Percentiles rank a stretch among this genome's conserved stretches.
These are phyloP conservation scores for Phrynocephalus versicolor DNA, from an alignment of 2,113 vertebrate genomes.

Conservation along the genomic window DNA sequence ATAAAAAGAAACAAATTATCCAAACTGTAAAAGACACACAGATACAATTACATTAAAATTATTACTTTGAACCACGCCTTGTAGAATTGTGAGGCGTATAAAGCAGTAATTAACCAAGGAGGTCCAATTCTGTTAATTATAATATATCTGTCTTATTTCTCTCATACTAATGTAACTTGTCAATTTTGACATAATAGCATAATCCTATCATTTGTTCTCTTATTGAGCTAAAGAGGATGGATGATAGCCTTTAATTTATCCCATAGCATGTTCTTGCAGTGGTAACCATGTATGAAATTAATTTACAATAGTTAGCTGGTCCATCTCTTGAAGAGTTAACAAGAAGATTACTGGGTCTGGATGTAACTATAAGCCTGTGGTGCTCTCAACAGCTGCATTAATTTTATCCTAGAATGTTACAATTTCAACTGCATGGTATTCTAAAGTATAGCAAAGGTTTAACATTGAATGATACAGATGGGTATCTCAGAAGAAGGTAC, in stretches of 20 bases:
- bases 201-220: not conserved
- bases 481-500: not conserved
- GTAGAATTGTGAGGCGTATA: not conserved
- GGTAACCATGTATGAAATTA: conserved; percentile 27
- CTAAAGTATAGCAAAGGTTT: not conserved
- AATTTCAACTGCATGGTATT: not conserved
- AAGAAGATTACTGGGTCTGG: conserved; percentile 22
- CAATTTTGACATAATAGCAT: conserved; percentile 6
- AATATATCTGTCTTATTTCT: not conserved
- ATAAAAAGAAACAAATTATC: not conserved
- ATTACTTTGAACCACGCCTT: not conserved
- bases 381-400: conserved; percentile 1
- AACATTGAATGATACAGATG: not conserved
- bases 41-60: not conserved
- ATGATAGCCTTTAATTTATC: not conserved
- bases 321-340: conserved; percentile 19
- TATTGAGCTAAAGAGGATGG: not conserved
- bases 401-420: conserved; percentile 4
- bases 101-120: not conserved
- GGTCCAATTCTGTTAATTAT: not conserved
- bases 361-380: not conserved
- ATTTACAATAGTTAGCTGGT: conserved; percentile 4
- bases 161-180: not conserved
- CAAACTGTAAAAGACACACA: not conserved
- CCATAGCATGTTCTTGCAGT: not conserved